Base-by-base conservation (phyloP, 1,140 invertebrate species). In the Drosophila pseudoananassae region DNA sequence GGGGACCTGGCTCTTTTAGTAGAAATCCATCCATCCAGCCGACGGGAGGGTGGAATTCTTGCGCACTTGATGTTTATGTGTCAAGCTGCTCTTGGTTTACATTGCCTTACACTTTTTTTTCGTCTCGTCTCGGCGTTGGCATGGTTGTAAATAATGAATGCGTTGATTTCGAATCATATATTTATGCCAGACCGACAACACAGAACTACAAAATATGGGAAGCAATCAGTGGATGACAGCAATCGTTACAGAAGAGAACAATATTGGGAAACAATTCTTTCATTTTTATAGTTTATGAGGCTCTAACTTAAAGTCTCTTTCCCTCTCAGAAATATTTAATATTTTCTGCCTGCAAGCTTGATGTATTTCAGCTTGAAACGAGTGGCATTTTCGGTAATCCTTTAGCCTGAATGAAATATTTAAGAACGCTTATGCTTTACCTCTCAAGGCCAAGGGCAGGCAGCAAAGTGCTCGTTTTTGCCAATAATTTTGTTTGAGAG, bases 141-240 rank as follows among this genome's bases (percentile, higher is more conserved):
- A 63, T 57, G 64, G 65, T 51, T 76, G 51, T 87, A 87, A 87
- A 87, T 87, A 87, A 87, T 87, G 75, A 83, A 87, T 87, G 76
- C 83, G 83, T 88, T 87, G 79, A 83, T 88, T 88, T 78, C 61
- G 63, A 88, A 88, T 88, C 76, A 88, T 78, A 88, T 88, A 87
- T 87, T 87, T 78, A 82, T 78, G 70, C 74, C 56, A 53, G 50
- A 45, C 47, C 46, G 36, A 51, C 56, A 64, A 87, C 81, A 85
- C 81, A 45, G 31, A 14, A 7, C 78, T 51, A 59, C 82, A 68
- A 75, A 70, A 25, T 40, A 6, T 1, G 31, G 43, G 3, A 55
- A 47, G 40, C 25, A 50, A 47, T 23, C 38, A 54, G 36, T 31
- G 20, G 14, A 12, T 36, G 33, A 43, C 40, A 43, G 15, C 5